These are phyloP conservation scores for Picathartes gymnocephalus DNA, from an alignment of 2,113 vertebrate species.

Conservation along the genomic window DNA sequence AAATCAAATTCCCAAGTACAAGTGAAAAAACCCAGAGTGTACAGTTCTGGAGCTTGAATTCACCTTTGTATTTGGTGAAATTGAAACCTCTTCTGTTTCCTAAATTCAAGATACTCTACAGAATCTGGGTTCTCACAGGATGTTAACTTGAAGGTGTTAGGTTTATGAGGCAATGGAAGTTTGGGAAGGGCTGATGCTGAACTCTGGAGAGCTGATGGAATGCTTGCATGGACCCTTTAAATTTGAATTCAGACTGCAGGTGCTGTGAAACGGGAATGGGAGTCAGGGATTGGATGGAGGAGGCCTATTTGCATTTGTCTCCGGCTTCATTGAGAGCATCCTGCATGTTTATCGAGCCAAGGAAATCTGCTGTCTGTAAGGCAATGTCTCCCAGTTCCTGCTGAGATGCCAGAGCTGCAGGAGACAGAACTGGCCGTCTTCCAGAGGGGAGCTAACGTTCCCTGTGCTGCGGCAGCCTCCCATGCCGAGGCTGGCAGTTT, in stretches of 20 bases:
- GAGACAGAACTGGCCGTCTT: neutral
- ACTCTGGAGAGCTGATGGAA: neutral
- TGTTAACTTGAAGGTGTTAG: neutral
- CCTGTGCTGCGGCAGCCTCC: neutral
- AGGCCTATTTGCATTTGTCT: neutral
- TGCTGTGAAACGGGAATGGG: neutral
- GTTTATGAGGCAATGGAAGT: neutral
- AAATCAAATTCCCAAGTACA: neutral
- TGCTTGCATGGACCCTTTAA: neutral
- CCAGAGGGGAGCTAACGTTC: neutral
- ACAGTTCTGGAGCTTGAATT: neutral
- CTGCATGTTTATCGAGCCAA: neutral
- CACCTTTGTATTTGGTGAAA: neutral
- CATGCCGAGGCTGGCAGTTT: neutral
- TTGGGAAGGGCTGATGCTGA: neutral
- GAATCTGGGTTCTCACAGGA: neutral
- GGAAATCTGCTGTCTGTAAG: neutral
- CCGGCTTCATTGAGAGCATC: accelerated
- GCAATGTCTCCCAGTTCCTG: neutral
- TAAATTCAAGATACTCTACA: neutral
- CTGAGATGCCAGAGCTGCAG: neutral
- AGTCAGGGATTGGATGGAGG: neutral
- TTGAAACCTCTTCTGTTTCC: neutral
- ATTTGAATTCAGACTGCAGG: neutral
- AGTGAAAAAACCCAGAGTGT: neutral